These are phyloP conservation scores for Ceratina japonica DNA, from an alignment of 1,140 invertebrate species.

Conservation along the genomic window DNA sequence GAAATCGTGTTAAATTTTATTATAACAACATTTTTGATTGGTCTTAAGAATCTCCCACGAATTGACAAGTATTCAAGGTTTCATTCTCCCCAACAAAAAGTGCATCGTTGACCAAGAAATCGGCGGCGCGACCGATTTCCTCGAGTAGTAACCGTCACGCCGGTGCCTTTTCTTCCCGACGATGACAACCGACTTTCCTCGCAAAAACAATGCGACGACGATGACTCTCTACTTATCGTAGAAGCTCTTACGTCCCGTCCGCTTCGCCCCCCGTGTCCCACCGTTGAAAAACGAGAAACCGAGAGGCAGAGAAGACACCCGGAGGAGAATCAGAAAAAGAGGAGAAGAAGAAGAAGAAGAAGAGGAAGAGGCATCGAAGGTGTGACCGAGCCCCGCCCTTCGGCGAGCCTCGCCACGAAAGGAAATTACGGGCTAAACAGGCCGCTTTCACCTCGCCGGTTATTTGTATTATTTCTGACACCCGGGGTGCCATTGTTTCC, in stretches of 20 bases:
- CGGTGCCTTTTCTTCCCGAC: constrained; percentile 43
- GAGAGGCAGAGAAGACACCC: constrained; percentile 24
- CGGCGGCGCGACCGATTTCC: constrained; percentile 38
- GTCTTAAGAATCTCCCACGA: no score
- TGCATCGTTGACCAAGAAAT: no score
- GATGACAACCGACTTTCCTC: constrained; percentile 72
- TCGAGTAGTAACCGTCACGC: constrained; percentile 30
- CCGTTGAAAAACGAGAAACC: constrained; percentile 52
- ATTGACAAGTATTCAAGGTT: no score
- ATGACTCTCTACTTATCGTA: constrained; percentile 68
- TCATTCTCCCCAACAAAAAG: no score
- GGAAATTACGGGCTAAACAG: constrained; percentile 71
- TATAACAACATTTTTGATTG: no score
- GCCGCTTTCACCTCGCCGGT: constrained; percentile 59
- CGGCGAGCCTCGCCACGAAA: constrained; percentile 51
- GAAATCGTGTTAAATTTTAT: no score
- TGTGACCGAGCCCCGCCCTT: constrained; percentile 74
- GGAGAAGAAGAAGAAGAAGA: constrained; percentile 23
- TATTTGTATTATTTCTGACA: constrained; percentile 73
- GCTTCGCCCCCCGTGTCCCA: background rate
- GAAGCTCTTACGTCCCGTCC: constrained; percentile 63
- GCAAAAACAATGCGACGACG: constrained; percentile 76
- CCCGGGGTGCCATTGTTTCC: constrained; percentile 69
- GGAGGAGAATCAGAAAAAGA: constrained; percentile 9
- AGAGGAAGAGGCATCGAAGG: constrained; percentile 58